Evolutionary conservation across 2,797 vertebrate genomes (phyloP).

Genomic region (Ambastaia sidthimunki): DNA sequence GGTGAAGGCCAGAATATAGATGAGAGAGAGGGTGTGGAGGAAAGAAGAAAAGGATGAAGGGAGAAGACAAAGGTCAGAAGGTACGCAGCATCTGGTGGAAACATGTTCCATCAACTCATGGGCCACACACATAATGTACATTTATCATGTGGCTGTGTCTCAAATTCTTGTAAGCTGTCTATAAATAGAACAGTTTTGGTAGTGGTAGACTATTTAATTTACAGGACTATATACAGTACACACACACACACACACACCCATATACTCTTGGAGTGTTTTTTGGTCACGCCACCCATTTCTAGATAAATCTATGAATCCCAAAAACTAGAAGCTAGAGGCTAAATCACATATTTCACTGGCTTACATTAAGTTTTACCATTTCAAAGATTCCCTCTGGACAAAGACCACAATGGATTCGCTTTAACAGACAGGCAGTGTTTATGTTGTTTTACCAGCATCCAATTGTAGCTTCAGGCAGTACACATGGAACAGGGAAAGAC

Average conservation of each 20-base stretch:
- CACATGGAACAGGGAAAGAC: neutral
- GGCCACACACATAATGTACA: conserved; percentile 31
- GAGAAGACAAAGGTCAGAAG: conserved; percentile 45
- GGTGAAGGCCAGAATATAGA: conserved; percentile 61
- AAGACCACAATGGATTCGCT: conserved; percentile 5
- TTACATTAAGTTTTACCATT: conserved; percentile 7
- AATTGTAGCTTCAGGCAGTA: conserved; percentile 7
- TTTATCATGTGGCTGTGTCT: neutral
- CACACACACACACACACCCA: too few relatives aligned
- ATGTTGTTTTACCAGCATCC: conserved; percentile 17
- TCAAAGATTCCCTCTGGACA: conserved; percentile 1
- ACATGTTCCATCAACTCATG: conserved; percentile 40
- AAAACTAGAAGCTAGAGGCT: neutral
- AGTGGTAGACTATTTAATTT: too few relatives aligned
- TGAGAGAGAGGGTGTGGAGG: conserved; percentile 58
- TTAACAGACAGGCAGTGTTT: conserved; percentile 16
- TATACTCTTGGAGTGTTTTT: too few relatives aligned
- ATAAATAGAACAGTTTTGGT: neutral
- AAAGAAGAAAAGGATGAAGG: conserved; percentile 66
- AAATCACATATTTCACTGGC: conserved; percentile 13
- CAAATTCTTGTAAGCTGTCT: neutral
- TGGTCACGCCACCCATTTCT: too few relatives aligned
- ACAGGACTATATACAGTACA: too few relatives aligned
- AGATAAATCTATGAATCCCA: too few relatives aligned
- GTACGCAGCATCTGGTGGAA: conserved; percentile 49